Evolutionary conservation across 2,888 invertebrate species (phyloP), one percentile per base, ranked within the genome.

Genomic region (Julus scanicus): DNA sequence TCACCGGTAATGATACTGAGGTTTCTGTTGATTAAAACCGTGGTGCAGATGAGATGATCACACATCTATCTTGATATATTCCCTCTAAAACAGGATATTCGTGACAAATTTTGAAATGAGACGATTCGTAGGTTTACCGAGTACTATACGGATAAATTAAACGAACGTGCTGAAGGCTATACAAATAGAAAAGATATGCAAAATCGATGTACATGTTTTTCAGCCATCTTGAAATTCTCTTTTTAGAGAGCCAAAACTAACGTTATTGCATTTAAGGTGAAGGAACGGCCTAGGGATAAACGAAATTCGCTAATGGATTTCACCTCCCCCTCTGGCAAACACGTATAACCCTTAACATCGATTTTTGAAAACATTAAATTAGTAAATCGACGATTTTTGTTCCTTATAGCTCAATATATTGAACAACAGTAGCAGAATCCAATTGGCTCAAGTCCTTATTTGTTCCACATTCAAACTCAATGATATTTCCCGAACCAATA

Each of bases 221-320:
- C 57, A 44, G 3, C 57, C 57, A 63, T 63, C 17, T 63, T 63
- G 3, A n/a, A 63, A 63, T 63, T 17, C n/a, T 63, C 57, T 17
- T 63, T n/a, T 63, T 63, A 15, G 57, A 63, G n/a, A 6, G 57
- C 5, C 53, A 44, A 44, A 15, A n/a, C 57, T n/a, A 63, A 63
- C n/a, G 57, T 63, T 63, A 63, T 63, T 53, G 6, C 5, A 53
- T 53, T 53, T 53, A 53, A 53, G 57, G n/a, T 63, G 57, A 63
- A 15, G 17, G n/a, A 63, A 63, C 4, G n/a, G n/a, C 17, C 3
- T n/a, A 17, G 57, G n/a, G n/a, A n/a, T 63, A n/a, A 63, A 63
- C 44, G 57, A 63, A 63, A 63, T 63, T 63, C 57, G 5, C 57
- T 63, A 63, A 63, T 63, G 57, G 57, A 63, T 63, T 63, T 63